Percentiles rank a stretch among this genome's conserved stretches.
phyloP scores from a whole-genome alignment of 2,113 vertebrate genomes.

The Pluvialis apricaria region DNA sequence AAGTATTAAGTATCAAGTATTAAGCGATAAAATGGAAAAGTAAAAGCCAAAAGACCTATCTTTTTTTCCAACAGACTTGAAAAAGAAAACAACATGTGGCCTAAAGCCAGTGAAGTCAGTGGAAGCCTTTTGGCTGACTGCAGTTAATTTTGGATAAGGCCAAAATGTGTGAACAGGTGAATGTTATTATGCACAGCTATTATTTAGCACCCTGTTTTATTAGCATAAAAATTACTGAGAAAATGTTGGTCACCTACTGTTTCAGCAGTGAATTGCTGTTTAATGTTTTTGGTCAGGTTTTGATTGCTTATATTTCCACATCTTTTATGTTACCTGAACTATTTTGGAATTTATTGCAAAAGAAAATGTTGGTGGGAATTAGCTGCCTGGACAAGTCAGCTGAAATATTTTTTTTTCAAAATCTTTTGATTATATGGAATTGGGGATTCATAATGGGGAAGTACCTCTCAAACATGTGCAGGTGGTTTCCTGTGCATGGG shows the following conservation, averaged over 20 bases:
- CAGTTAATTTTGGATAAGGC: background rate
- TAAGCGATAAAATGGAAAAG: background rate
- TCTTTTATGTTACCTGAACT: background rate
- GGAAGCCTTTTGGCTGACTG: background rate
- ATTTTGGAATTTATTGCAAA: background rate
- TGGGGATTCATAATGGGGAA: background rate
- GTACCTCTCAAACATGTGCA: background rate
- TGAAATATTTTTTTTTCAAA: no score
- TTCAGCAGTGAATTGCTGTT: background rate
- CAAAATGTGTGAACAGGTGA: background rate
- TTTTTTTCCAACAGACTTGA: background rate
- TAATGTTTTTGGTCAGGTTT: background rate
- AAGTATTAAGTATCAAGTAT: background rate
- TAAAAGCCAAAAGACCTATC: background rate
- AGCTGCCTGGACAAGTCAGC: background rate
- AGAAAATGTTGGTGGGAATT: background rate
- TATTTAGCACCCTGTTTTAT: background rate
- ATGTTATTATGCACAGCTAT: background rate
- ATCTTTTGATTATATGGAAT: background rate
- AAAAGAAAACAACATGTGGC: background rate
- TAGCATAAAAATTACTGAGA: background rate
- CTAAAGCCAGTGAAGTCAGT: background rate
- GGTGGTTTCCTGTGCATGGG: background rate
- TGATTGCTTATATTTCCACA: rapidly evolving
- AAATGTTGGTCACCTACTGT: background rate